Percentiles rank a stretch among this genome's conserved stretches.
phyloP scores from a whole-genome alignment of 2,888 invertebrate genomes.

The Chromoteleia sp. region DNA sequence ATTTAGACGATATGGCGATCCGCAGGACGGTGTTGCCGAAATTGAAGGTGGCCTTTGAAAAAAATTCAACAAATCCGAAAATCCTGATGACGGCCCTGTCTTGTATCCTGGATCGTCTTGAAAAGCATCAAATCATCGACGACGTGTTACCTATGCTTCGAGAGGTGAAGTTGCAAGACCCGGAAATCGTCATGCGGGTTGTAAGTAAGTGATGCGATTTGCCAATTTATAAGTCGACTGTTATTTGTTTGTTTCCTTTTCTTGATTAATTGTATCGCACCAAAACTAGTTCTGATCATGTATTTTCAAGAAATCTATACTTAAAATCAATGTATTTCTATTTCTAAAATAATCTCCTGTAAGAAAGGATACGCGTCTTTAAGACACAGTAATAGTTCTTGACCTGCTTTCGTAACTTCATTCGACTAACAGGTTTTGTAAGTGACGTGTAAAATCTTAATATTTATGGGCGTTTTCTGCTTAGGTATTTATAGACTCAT shows the following conservation, averaged over 20 bases:
- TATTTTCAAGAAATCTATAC: no score
- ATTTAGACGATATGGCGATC: conserved; percentile 92
- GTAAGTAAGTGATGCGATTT: conserved; percentile 92
- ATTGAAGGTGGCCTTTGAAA: conserved; percentile 92
- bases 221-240: conserved; percentile 17
- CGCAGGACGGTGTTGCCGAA: conserved; percentile 92
- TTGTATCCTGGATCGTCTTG: conserved; percentile 93
- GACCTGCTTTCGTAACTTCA: conserved; percentile 2
- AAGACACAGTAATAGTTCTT: neutral
- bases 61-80: conserved; percentile 91
- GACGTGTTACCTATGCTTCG: conserved; percentile 95
- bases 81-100: conserved; percentile 92
- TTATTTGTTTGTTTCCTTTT: conserved; percentile 4
- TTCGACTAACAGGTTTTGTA: neutral
- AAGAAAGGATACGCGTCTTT: neutral
- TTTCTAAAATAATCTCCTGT: neutral
- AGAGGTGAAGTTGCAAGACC: conserved; percentile 93
- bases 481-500: conserved; percentile 96
- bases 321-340: no score
- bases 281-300: no score
- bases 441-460: neutral
- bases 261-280: neutral
- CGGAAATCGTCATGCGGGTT: conserved; percentile 94
- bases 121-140: conserved; percentile 94
- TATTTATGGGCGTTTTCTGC: conserved; percentile 65